Base-by-base conservation (phyloP, 2,797 vertebrate species). In the Erethizon dorsatum region DNA sequence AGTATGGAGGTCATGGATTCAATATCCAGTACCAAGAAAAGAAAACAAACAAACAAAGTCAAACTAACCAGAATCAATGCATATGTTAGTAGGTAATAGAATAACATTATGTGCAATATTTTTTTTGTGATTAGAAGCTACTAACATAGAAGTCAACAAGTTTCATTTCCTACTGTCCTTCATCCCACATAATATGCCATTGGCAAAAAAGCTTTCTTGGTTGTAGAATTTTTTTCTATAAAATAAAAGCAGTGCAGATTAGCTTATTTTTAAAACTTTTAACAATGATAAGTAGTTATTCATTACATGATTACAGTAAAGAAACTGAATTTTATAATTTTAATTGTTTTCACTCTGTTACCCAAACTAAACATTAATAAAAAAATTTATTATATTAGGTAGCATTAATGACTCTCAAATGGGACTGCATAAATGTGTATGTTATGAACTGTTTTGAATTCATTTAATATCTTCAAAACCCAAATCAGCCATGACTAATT, bases 191-290 rank as follows among this genome's bases (percentile, higher is more conserved):
- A 47, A 56, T n/a, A 85, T 83, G 28, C 57, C 73, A 31, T 15
- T n/a, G 33, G 37, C 13, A 57, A n/a, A 14, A 63, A 37, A 75
- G 1, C 6, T 75, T 79, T 82, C 61, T 45, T n/a, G 14, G 7
- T 33, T 83, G 26, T 69, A 91, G 54, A 75, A 63, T 57, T 4
- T 75, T 67, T 33, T 67, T 33, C 14, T 69, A 22, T 47, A 63
- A 95, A 82, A 91, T 77, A 24, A n/a, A 80, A 91, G 14, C 26
- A 94, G 41, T 77, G 37, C 4, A 77, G 5, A 75, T 93, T 82
- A 84, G 11, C 85, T 75, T 59, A 77, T 56, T n/a, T 82, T 28
- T 67, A 71, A 33, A 18, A 83, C 52, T 63, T 71, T 90, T 61
- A 17, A 63, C 41, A 67, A 78, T 80, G 61, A 47, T 13, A 47